These are phyloP conservation scores for Dicrurus megarhynchus DNA, from an alignment of 2,113 vertebrate species.

Conservation along the genomic window DNA sequence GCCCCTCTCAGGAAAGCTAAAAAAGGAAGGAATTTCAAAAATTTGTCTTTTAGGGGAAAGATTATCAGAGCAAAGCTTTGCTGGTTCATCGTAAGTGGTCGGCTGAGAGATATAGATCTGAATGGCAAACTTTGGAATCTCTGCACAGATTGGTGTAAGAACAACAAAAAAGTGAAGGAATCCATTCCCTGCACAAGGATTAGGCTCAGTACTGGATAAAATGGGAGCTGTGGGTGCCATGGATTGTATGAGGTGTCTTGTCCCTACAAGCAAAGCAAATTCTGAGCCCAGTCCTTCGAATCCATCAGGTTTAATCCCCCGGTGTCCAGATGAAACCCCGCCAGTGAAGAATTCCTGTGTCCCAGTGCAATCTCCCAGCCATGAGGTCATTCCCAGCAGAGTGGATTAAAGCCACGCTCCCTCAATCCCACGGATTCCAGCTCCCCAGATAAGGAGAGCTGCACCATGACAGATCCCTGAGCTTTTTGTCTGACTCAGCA, in stretches of 20 bases:
- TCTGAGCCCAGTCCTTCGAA: rapidly evolving
- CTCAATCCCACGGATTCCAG: not conserved
- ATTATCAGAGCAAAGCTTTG: not conserved
- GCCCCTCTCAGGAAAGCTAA: not conserved
- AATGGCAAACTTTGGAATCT: not conserved
- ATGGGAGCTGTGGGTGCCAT: not conserved
- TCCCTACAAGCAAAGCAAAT: not conserved
- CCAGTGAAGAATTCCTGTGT: not conserved
- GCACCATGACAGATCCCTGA: not conserved
- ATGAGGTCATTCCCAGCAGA: not conserved
- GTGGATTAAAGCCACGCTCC: not conserved
- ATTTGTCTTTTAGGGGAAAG: not conserved
- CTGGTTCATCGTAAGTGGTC: not conserved
- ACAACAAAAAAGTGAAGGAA: not conserved
- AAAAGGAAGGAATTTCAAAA: not conserved
- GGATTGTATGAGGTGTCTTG: not conserved
- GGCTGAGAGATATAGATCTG: not conserved
- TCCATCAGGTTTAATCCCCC: not conserved
- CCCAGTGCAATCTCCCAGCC: not conserved
- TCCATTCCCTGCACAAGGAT: not conserved
- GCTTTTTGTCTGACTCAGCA: conserved; percentile 24
- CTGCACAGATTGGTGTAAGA: not conserved
- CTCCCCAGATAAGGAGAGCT: not conserved
- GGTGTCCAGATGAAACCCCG: not conserved
- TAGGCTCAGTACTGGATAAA: not conserved